Conservation (phyloP, 2,113 vertebrate genomes). For the Phylloscopus trochiloides region DNA sequence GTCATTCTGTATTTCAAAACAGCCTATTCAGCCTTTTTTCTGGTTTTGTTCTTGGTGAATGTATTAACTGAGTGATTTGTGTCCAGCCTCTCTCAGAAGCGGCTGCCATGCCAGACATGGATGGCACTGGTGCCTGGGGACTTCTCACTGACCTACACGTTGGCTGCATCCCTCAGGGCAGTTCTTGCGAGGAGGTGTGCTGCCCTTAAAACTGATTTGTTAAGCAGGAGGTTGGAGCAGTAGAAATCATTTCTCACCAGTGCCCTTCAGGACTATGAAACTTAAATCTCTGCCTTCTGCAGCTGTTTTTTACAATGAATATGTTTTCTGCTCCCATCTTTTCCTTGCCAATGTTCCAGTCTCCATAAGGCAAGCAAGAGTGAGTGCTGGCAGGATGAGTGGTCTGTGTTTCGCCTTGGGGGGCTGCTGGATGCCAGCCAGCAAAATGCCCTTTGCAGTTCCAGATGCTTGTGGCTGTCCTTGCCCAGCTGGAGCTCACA, state of each 20-base stretch:
- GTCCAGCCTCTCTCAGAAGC: not conserved
- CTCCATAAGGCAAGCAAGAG: not conserved
- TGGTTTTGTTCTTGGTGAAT: not conserved
- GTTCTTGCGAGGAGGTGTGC: not conserved
- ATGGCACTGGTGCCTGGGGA: not conserved
- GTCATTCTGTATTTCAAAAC: not conserved
- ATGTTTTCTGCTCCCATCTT: not conserved
- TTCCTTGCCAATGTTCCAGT: not conserved
- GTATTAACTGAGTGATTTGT: not conserved
- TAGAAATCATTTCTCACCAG: not conserved
- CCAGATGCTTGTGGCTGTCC: not conserved
- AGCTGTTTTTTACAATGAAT: not conserved
- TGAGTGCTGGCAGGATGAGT: not conserved
- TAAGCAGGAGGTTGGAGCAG: not conserved
- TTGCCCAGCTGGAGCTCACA: not conserved
- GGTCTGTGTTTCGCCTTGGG: not conserved
- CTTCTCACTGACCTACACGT: not conserved
- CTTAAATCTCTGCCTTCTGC: not conserved
- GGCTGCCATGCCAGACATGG: accelerated
- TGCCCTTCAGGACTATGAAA: not conserved
- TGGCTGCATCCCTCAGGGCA: not conserved
- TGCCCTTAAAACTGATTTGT: not conserved
- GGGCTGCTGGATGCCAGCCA: not conserved
- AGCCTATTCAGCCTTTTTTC: not conserved
- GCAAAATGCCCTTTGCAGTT: not conserved